Evolutionary conservation across 2,888 invertebrate genomes (phyloP), one percentile per base, ranked within the genome.

Genomic region (Smittia sp.): DNA sequence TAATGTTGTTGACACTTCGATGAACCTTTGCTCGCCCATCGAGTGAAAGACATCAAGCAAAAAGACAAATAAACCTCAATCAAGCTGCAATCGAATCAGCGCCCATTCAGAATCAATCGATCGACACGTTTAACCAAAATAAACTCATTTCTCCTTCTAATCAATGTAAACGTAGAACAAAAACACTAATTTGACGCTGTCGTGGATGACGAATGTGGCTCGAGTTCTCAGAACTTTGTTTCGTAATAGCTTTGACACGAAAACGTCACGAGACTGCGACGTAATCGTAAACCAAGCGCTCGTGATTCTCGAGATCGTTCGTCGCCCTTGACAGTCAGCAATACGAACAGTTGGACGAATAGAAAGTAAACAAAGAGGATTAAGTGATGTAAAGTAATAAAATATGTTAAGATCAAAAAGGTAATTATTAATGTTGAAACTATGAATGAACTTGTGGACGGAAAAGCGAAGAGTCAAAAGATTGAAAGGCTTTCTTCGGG

Each of bases 401-500:
- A 46, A 18, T 58, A 58, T 58, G 58, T 58, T 58, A 58, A 58
- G 58, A 22, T 58, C 18, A 58, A 20, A 22, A 58, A 58, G 58
- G 22, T 58, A 18, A 58, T 22, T 58, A 22, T 52, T 52, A 58
- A 58, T 58, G 58, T 58, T 58, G 58, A 58, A 22, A 58, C 18
- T 58, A 22, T 22, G 58, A 46, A 46, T 2, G 58, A 58, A 46
- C 13, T 58, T 58, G 6, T 2, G 58, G n/a, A 46, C 9, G n/a
- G 58, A 13, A 22, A 15, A 3, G 58, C 6, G 2, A 20, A 58
- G 58, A 58, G 58, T 58, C 58, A 58, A n/a, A 58, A 58, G 58
- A 58, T 18, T 58, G 58, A 58, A 3, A 3, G 58, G 15, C 46
- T 13, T 46, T 46, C 46, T 46, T 46, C 15, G 11, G 32, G 15